Base-by-base conservation (phyloP, 2,888 invertebrate species). In the Tanaodytes sp. region DNA sequence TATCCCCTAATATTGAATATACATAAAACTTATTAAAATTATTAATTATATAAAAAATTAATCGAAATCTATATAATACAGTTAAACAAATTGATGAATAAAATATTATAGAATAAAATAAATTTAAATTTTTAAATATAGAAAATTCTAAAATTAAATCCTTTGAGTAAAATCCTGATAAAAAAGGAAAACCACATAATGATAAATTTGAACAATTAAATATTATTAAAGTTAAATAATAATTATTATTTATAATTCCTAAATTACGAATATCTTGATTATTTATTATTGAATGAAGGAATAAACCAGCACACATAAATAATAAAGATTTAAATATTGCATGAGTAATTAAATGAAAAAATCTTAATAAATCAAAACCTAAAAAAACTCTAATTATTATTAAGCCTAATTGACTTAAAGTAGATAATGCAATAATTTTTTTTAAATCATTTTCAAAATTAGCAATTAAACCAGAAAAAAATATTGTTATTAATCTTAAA, bases 361-460 rank as follows among this genome's bases (percentile, higher is more conserved):
- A 91, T 76, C 90, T 87, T 78, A 92, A 86, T 66, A 87, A 82
- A 72, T 80, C 78, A 66, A 87, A 85, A 0, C 88, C 88, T 76
- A 90, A 82, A 1, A 87, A 87, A 82, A 91, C 86, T 85, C 88
- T 87, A 85, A 88, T 88, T 83, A 92, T 90, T 88, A 93, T 92
- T 81, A 93, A 87, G 0, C 91, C 91, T 81, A 93, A 86, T 80
- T 93, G 92, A 1, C 91, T 92, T 84, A 93, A 87, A 73, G 91
- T 92, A 0, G 92, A 92, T 79, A 91, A 86, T 80, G 92, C 92
- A 90, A 93, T 91, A 89, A 91, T 90, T 86, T 92, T 92, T 85
- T 92, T 92, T 80, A 91, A 87, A 87, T 92, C 92, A 76, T 86
- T 89, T 69, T 90, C 89, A 88, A 87, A 89, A 87, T 87, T 89